Percentiles rank a stretch among this genome's conserved stretches.
These are phyloP conservation scores for Sturnira hondurensis DNA, from an alignment of 2,113 vertebrate species.

Conservation along the genomic window DNA sequence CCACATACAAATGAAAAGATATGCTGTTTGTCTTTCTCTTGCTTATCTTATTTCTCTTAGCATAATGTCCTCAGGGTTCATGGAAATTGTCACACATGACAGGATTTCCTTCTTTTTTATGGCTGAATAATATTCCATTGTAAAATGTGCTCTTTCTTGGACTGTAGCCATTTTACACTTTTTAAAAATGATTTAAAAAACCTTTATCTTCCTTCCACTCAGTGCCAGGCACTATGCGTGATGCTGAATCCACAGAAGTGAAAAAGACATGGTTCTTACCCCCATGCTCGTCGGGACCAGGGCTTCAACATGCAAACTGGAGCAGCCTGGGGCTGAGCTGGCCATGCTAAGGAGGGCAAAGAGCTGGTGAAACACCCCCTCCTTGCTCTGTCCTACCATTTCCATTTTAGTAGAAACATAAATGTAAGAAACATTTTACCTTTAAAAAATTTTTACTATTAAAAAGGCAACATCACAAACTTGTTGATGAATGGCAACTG, in stretches of 20 bases:
- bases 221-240: neutral
- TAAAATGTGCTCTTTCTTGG: neutral
- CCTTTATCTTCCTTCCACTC: neutral
- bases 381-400: neutral
- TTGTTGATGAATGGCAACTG: neutral
- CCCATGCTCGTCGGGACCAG: neutral
- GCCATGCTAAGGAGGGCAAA: neutral
- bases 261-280: neutral
- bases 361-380: neutral
- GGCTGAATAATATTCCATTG: neutral
- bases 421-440: neutral
- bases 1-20: neutral
- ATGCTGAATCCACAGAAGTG: neutral
- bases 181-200: neutral
- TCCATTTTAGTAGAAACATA: neutral
- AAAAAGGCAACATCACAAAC: neutral
- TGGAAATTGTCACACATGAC: neutral
- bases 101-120: neutral
- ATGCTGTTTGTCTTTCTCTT: neutral
- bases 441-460: neutral
- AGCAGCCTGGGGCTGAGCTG: accelerated
- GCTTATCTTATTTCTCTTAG: neutral
- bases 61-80: neutral
- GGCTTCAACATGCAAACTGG: neutral
- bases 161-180: neutral